These are phyloP conservation scores for Sinella curviseta DNA, from an alignment of 1,140 invertebrate species.

Conservation along the genomic window DNA sequence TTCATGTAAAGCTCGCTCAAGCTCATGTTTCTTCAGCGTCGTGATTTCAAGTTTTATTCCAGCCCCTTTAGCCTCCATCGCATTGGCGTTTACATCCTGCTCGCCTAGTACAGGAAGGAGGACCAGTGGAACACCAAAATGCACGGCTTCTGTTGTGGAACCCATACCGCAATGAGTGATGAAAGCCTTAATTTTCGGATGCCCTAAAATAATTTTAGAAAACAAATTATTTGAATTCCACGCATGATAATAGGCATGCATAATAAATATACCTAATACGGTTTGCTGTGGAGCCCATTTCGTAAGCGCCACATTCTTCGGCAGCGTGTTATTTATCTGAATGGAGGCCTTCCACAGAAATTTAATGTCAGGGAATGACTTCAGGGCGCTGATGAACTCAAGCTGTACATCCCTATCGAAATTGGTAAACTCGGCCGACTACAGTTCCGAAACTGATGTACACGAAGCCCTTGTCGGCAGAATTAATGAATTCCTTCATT, in stretches of 20 bases:
- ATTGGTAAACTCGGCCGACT: background rate
- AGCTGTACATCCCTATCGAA: background rate
- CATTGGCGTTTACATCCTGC: conserved; percentile 9
- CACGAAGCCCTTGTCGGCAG: conserved; percentile 28
- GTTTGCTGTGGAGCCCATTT: conserved; percentile 39
- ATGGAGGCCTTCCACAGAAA: conserved; percentile 30
- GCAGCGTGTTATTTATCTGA: conserved; percentile 20
- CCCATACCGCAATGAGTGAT: conserved; percentile 23
- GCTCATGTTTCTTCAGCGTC: background rate
- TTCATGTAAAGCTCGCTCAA: background rate
- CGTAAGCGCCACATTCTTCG: conserved; percentile 33
- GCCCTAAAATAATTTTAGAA: background rate
- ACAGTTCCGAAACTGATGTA: conserved; percentile 34
- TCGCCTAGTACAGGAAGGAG: conserved; percentile 17
- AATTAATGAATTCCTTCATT: background rate
- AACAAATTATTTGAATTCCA: background rate
- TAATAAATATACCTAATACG: conserved; percentile 24
- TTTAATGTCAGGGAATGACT: background rate
- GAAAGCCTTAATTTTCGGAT: conserved; percentile 22
- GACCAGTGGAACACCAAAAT: conserved; percentile 25
- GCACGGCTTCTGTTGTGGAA: background rate
- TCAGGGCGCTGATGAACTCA: conserved; percentile 16
- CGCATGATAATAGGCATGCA: background rate
- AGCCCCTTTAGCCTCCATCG: background rate
- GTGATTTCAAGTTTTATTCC: conserved; percentile 15